Evolutionary conservation across 2,113 vertebrate genomes (phyloP).

Genomic region (Osmerus eperlanus): DNA sequence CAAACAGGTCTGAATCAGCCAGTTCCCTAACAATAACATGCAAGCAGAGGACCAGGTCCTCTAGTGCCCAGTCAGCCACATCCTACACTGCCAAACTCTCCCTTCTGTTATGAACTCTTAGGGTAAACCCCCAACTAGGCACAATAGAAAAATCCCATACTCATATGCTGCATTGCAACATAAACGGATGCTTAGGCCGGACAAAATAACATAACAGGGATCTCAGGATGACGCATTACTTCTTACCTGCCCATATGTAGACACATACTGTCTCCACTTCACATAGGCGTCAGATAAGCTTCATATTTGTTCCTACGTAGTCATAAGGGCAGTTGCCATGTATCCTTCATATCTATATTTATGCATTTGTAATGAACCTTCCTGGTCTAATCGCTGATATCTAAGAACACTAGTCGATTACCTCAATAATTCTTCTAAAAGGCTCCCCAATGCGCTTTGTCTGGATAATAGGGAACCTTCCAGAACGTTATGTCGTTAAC

Average conservation of each 20-base stretch:
- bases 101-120: slow-evolving; percentile 22
- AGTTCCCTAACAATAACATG: slow-evolving; percentile 26
- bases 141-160: slow-evolving; percentile 5
- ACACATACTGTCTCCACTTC: slow-evolving; percentile 17
- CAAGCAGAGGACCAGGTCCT: slow-evolving; percentile 13
- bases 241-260: slow-evolving; percentile 20
- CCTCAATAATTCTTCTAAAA: slow-evolving; percentile 49
- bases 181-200: not conserved
- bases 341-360: slow-evolving; percentile 17
- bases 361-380: not conserved
- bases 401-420: slow-evolving; percentile 22
- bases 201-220: slow-evolving; percentile 9
- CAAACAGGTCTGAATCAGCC: slow-evolving; percentile 12
- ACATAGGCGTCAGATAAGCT: slow-evolving; percentile 3
- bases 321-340: not conserved
- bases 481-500: slow-evolving; percentile 83
- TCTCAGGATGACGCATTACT: not conserved
- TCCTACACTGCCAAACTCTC: not conserved
- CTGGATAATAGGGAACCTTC: slow-evolving; percentile 79
- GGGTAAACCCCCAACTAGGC: slow-evolving; percentile 37
- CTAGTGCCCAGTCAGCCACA: not conserved
- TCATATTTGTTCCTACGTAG: slow-evolving; percentile 23
- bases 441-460: slow-evolving; percentile 60
- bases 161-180: not conserved
- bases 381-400: not conserved